Conservation (phyloP, 2,888 invertebrate genomes). For the Podabrus alpinus region DNA sequence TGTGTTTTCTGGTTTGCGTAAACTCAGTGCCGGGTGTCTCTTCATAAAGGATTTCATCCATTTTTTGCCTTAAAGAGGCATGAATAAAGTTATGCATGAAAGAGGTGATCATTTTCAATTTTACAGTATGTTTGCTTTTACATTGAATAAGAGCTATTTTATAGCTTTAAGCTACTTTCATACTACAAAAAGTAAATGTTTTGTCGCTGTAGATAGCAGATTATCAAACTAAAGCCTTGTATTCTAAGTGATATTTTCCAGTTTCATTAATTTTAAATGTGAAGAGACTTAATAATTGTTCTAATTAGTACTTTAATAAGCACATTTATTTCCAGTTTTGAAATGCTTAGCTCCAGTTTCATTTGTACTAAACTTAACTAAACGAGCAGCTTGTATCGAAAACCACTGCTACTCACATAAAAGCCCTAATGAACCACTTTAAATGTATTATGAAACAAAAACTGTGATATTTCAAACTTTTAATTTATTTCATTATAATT, state of each 20-base stretch:
- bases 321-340: background rate
- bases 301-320: background rate
- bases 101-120: background rate
- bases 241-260: background rate
- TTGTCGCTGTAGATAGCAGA: too few relatives aligned
- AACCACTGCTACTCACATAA: background rate
- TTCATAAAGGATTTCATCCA: too few relatives aligned
- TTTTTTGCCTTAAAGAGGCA: too few relatives aligned
- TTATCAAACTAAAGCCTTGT: background rate
- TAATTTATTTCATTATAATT: background rate
- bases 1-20: too few relatives aligned
- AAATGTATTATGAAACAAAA: background rate
- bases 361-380: background rate
- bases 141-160: too few relatives aligned
- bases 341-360: background rate
- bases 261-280: background rate
- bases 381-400: background rate
- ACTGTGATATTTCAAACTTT: background rate
- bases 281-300: background rate
- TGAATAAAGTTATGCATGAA: too few relatives aligned
- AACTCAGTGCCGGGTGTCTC: too few relatives aligned
- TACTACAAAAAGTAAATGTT: too few relatives aligned
- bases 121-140: background rate
- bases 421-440: background rate
- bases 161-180: too few relatives aligned